Conservation (phyloP, 2,113 vertebrate species). For the Sakesphorus luctuosus region DNA sequence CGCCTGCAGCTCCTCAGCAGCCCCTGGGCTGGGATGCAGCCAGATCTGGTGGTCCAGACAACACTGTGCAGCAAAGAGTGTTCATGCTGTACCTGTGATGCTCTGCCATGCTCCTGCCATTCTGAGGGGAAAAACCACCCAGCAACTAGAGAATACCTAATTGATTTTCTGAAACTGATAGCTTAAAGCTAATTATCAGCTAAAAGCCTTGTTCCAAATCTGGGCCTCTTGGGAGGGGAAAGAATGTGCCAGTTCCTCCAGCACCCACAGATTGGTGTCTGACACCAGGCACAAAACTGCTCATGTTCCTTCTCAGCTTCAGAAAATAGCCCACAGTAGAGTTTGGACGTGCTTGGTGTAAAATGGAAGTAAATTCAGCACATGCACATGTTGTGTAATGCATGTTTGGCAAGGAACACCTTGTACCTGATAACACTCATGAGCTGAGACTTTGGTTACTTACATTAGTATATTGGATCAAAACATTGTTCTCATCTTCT, state of each 20-base stretch:
- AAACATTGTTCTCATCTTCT: conserved; percentile 97
- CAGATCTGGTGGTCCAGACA: background rate
- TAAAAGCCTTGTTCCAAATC: background rate
- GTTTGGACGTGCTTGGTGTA: background rate
- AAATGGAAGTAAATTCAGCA: background rate
- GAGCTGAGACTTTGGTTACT: conserved; percentile 65
- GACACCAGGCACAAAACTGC: background rate
- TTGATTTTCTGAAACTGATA: background rate
- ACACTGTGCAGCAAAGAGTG: background rate
- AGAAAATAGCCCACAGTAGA: background rate
- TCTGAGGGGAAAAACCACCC: background rate
- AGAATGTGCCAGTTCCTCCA: background rate
- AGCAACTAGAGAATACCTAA: background rate
- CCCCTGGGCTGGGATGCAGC: background rate
- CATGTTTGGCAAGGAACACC: background rate
- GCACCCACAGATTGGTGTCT: background rate
- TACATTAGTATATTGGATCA: conserved; percentile 97
- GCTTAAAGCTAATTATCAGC: background rate
- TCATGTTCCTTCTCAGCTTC: background rate
- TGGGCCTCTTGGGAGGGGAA: background rate
- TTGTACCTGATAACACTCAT: background rate
- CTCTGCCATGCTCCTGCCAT: background rate
- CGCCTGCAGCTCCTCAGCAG: background rate
- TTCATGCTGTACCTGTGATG: background rate
- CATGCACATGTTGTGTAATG: background rate